Evolutionary conservation across 2,113 vertebrate species (phyloP).

Genomic region (Plecturocebus donacophilus): DNA sequence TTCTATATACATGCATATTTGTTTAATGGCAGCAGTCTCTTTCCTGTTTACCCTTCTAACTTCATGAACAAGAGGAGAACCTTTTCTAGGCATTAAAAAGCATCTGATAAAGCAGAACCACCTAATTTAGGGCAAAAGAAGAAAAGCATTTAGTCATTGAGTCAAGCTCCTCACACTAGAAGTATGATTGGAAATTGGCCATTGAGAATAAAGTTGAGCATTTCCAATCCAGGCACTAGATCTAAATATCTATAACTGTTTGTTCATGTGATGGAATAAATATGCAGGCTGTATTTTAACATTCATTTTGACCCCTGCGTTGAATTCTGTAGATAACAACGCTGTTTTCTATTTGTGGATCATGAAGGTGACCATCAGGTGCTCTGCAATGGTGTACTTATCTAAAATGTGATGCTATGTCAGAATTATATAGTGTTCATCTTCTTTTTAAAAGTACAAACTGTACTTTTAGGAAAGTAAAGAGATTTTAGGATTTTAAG

Average conservation of each 20-base stretch:
- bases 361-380: neutral
- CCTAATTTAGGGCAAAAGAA: neutral
- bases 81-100: neutral
- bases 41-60: neutral
- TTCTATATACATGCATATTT: neutral
- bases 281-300: neutral
- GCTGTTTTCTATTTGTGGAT: neutral
- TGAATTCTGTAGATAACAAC: neutral
- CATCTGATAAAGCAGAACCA: neutral
- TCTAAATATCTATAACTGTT: neutral
- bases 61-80: neutral
- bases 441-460: neutral
- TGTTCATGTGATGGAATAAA: neutral
- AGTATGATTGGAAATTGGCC: neutral
- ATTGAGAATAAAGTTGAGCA: neutral
- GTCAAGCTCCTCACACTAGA: neutral
- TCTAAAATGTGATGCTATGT: neutral
- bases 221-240: neutral
- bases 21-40: neutral
- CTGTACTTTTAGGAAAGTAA: neutral
- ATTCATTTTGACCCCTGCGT: neutral
- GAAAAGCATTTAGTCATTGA: neutral
- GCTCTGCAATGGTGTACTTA: neutral
- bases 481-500: neutral
- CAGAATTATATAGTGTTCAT: neutral